phyloP scores from a whole-genome alignment of 2,113 vertebrate species.

The Paradisaea rubra region DNA sequence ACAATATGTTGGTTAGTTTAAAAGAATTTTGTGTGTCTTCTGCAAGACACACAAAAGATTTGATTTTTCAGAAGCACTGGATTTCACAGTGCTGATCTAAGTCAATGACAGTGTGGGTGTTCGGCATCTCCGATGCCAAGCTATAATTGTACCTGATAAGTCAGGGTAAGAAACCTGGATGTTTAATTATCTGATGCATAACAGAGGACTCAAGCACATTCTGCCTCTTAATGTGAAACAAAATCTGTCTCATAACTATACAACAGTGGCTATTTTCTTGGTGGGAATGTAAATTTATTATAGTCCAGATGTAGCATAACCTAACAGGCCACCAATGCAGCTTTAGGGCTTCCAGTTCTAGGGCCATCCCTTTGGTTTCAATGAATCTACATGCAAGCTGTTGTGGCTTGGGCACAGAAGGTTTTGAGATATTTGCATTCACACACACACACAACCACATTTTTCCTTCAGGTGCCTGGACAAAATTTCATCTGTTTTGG shows the following conservation, averaged over 20 bases:
- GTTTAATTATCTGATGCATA: neutral
- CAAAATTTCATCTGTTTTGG: neutral
- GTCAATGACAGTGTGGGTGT: conserved; percentile 1
- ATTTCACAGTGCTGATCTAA: neutral
- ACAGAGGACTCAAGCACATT: neutral
- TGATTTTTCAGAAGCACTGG: neutral
- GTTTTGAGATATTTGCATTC: neutral
- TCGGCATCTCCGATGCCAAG: neutral
- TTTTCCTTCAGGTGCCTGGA: neutral
- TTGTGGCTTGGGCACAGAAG: neutral
- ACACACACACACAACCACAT: neutral
- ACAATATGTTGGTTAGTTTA: neutral
- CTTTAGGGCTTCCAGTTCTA: neutral
- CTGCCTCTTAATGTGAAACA: neutral
- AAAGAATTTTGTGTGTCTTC: neutral
- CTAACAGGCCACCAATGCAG: neutral
- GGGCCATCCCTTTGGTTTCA: neutral
- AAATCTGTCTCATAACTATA: neutral
- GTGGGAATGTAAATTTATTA: neutral
- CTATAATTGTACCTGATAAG: conserved; percentile 7
- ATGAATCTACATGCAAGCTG: neutral
- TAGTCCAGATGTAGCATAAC: neutral
- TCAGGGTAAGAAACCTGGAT: neutral
- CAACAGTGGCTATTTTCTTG: neutral
- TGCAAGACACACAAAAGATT: neutral